phyloP scores from a whole-genome alignment of 1,140 invertebrate genomes.

The Hormaphis cornu region DNA sequence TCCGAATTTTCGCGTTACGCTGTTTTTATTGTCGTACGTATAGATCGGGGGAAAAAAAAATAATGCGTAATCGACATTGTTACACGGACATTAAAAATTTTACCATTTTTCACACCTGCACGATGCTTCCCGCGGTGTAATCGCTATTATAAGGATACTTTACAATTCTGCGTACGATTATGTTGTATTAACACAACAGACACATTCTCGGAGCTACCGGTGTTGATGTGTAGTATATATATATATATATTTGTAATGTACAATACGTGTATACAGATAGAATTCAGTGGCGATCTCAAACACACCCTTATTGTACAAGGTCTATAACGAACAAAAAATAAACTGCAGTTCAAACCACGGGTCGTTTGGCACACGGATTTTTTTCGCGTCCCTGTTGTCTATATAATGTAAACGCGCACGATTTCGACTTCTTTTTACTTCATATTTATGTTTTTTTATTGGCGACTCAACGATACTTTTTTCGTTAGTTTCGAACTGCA shows the following conservation, averaged over 20 bases:
- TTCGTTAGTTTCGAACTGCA: too few species aligned
- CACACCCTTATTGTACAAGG: background rate
- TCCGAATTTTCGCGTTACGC: background rate
- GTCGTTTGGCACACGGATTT: background rate
- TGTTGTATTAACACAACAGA: background rate
- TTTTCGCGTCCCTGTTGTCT: too few species aligned
- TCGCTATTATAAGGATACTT: background rate
- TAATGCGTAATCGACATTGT: conserved; percentile 18
- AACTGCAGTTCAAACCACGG: background rate
- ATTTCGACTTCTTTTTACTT: too few species aligned
- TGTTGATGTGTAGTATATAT: too few species aligned
- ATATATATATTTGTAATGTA: too few species aligned
- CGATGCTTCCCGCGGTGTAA: conserved; percentile 1
- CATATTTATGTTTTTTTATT: too few species aligned
- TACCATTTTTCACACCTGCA: conserved; percentile 12
- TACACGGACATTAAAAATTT: conserved; percentile 21
- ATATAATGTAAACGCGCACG: too few species aligned
- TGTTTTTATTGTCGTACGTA: background rate
- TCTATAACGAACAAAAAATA: background rate
- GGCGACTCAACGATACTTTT: too few species aligned
- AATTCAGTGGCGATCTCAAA: background rate
- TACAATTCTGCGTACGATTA: background rate
- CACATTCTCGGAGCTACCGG: background rate
- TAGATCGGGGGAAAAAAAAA: background rate
- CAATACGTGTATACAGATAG: too few species aligned